These are phyloP conservation scores for Caenorhabditis sp. DNA, from an alignment of 2,888 invertebrate species.

Conservation along the genomic window DNA sequence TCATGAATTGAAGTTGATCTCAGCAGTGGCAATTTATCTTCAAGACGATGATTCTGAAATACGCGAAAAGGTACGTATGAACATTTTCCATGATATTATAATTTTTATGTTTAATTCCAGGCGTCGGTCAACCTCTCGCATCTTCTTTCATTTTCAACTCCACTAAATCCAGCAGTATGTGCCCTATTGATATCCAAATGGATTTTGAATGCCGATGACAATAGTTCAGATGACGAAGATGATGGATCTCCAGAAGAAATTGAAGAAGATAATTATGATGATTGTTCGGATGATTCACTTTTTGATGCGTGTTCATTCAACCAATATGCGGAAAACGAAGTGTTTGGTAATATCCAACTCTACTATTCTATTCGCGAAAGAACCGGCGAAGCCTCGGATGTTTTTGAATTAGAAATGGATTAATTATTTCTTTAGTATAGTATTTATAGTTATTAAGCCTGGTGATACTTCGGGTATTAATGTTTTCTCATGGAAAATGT, in stretches of 20 bases:
- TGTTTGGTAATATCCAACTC: conserved; percentile 35
- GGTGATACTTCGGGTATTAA: too few relatives aligned
- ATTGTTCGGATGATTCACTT: conserved; percentile 8
- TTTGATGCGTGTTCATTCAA: conserved; percentile 54
- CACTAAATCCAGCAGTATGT: conserved; percentile 31
- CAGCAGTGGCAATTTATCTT: conserved; percentile 25
- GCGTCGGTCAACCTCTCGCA: conserved; percentile 6
- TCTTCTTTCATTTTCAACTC: neutral
- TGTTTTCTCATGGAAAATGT: too few relatives aligned
- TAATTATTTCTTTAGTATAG: neutral
- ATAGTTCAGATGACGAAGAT: conserved; percentile 9
- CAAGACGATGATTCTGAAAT: conserved; percentile 36
- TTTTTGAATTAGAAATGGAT: conserved; percentile 21
- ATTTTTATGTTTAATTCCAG: conserved; percentile 2
- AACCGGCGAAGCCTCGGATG: conserved; percentile 1
- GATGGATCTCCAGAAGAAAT: conserved; percentile 6
- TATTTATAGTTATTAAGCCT: too few relatives aligned
- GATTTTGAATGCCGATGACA: neutral
- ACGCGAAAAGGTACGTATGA: conserved; percentile 31
- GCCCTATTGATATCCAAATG: conserved; percentile 16
- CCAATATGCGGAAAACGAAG: conserved; percentile 40
- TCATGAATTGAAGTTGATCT: conserved; percentile 13
- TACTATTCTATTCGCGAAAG: conserved; percentile 19
- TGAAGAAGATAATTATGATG: conserved; percentile 3
- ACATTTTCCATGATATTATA: neutral